Evolutionary conservation across 1,140 invertebrate genomes (phyloP).

Genomic region (Drosophila biarmipes): DNA sequence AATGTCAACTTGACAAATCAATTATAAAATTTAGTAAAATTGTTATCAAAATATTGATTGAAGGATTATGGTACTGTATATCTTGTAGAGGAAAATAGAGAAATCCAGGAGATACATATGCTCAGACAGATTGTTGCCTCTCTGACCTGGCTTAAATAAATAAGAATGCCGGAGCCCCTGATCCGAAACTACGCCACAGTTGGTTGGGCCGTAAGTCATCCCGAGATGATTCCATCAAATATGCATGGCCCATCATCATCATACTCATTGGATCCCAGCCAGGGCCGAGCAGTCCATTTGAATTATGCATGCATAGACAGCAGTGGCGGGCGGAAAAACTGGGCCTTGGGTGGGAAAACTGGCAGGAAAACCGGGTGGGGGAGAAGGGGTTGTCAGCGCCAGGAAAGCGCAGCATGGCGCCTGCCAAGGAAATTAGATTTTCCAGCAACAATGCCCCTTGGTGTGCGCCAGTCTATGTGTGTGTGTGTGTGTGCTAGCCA

Average conservation of each 20-base stretch:
- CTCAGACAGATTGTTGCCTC: background rate
- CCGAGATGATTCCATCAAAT: conserved; percentile 47
- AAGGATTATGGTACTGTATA: too few species aligned
- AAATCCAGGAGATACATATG: too few species aligned
- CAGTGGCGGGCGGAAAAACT: background rate
- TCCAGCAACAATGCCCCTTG: conserved; percentile 30
- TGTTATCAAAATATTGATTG: too few species aligned
- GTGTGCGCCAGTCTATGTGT: background rate
- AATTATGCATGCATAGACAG: conserved; percentile 55
- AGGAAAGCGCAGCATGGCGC: conserved; percentile 33
- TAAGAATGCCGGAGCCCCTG: background rate
- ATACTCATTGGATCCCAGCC: conserved; percentile 11
- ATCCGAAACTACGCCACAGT: conserved; percentile 11
- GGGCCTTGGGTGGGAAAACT: background rate
- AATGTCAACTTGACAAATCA: background rate
- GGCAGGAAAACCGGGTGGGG: background rate
- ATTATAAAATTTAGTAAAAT: too few species aligned
- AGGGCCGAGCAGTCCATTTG: conserved; percentile 38
- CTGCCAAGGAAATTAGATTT: conserved; percentile 56
- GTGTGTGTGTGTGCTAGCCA: conserved; percentile 18
- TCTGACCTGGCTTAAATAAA: conserved; percentile 15
- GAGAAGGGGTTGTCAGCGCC: conserved; percentile 34
- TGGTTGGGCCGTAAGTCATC: conserved; percentile 26
- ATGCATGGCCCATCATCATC: conserved; percentile 46
- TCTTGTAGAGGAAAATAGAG: too few species aligned